Conservation (phyloP, 2,113 vertebrate genomes). For the Turdus rufiventris region DNA sequence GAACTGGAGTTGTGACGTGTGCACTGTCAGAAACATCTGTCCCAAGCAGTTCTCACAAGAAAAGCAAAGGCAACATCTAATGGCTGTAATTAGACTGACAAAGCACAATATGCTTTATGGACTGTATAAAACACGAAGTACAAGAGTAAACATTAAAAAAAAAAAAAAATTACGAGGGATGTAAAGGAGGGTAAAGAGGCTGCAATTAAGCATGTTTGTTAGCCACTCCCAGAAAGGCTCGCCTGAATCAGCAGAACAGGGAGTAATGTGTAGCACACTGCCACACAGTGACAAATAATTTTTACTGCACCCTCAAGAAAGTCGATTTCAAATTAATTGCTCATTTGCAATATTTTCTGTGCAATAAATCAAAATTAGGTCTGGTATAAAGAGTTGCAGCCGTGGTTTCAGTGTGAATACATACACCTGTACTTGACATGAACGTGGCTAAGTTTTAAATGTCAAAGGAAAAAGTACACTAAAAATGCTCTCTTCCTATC, state of each 20-base stretch:
- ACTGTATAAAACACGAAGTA: neutral
- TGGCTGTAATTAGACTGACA: neutral
- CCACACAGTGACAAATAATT: constrained; percentile 38
- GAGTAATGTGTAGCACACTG: neutral
- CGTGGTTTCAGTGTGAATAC: neutral
- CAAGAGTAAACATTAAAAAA: neutral
- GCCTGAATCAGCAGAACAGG: neutral
- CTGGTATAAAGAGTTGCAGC: neutral
- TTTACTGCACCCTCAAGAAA: constrained; percentile 8
- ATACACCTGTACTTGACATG: neutral
- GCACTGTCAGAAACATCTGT: neutral
- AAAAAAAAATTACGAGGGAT: neutral
- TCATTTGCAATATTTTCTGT: neutral
- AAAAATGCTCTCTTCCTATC: fast-evolving
- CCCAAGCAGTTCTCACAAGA: neutral
- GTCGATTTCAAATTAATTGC: neutral
- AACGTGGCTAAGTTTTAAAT: neutral
- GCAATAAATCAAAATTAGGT: neutral
- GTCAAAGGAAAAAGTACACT: neutral
- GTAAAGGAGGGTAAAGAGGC: neutral
- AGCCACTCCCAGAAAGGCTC: neutral
- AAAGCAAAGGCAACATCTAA: neutral
- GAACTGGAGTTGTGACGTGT: neutral
- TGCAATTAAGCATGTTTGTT: neutral
- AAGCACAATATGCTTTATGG: neutral